phyloP scores from a whole-genome alignment of 23 tunicate species.

The Phallusia fumigata region DNA sequence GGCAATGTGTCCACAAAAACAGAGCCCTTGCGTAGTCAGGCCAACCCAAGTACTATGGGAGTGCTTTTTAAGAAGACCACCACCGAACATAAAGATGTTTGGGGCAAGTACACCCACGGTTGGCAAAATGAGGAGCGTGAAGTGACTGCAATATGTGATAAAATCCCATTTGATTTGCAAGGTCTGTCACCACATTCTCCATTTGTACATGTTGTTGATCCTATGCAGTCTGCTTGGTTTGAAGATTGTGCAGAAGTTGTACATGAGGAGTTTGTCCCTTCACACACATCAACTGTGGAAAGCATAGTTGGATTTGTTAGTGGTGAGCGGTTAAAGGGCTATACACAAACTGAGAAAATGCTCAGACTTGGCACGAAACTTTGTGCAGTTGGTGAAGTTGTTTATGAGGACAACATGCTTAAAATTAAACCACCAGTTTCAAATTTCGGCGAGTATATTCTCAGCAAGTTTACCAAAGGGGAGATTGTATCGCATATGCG shows the following conservation, averaged over 20 bases:
- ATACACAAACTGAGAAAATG: conserved; percentile 81
- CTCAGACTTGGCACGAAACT: conserved; percentile 68
- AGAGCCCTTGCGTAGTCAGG: conserved; percentile 31
- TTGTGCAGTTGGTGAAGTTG: conserved; percentile 77
- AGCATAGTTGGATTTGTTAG: conserved; percentile 54
- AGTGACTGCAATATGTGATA: conserved; percentile 39
- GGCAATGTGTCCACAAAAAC: conserved; percentile 49
- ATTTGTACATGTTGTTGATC: conserved; percentile 52
- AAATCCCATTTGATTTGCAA: conserved; percentile 45
- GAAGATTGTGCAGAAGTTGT: conserved; percentile 45
- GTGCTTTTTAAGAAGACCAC: conserved; percentile 62
- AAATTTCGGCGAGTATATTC: conserved; percentile 40
- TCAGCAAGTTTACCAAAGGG: conserved; percentile 41
- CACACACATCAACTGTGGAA: conserved; percentile 37
- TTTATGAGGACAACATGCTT: conserved; percentile 46
- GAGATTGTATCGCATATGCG: conserved; percentile 45
- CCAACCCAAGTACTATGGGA: conserved; percentile 41
- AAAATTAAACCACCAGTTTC: conserved; percentile 45
- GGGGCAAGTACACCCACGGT: conserved; percentile 42
- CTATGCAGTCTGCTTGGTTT: conserved; percentile 70
- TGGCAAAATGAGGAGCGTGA: conserved; percentile 63
- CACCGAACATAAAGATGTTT: conserved; percentile 68
- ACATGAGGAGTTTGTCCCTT: conserved; percentile 39
- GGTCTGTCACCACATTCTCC: neutral
- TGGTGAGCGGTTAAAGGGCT: conserved; percentile 82